Evolutionary conservation across 2,797 vertebrate genomes (phyloP), one percentile per base, ranked within the genome.

Genomic region (Anabacerthia variegaticeps): DNA sequence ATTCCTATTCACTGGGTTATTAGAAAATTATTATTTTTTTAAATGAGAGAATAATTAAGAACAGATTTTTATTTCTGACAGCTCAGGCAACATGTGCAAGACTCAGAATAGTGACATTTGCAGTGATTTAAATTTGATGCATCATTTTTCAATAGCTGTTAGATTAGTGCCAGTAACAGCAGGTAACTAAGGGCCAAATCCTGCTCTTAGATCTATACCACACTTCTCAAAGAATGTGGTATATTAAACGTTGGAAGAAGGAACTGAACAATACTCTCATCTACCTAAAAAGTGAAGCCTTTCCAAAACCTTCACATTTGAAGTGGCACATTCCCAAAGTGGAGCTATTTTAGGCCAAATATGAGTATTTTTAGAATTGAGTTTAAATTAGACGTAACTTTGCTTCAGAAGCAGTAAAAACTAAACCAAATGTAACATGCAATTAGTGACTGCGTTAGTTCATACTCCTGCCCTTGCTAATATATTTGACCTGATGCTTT

Each of bases 41-140:
- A 51, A 93, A 88, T 5, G 14, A 39, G 52, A 91, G 65, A 94
- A 93, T 88, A 96, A 95, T 89, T 86, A 92, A 89, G 91, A 94
- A 76, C 66, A 95, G 87, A 94, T 92, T 93, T 94, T 94, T 95
- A 91, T 88, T 96, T 91, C 66, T 84, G 89, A 93, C 76, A 90
- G 92, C 82, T 93, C 69, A 84, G 51, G 79, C 85, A 93, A 84
- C 77, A 94, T 84, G 79, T 93, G 85, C 51, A 94, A 84, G 65
- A 88, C 69, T 89, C 91, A 88, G 89, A 88, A 81, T 39, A 91
- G 58, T 92, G 93, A 86, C 89, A 94, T 92, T 91, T 94, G 80
- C 79, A 95, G 82, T 26, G 32, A 92, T 75, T 78, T 76, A 92
- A 89, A 92, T 78, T 88, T 91, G 89, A 95, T 91, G 69, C 55